Evolutionary conservation across 1,140 invertebrate genomes (phyloP), one percentile per base, ranked within the genome.

Genomic region (Liolophura sinensis): DNA sequence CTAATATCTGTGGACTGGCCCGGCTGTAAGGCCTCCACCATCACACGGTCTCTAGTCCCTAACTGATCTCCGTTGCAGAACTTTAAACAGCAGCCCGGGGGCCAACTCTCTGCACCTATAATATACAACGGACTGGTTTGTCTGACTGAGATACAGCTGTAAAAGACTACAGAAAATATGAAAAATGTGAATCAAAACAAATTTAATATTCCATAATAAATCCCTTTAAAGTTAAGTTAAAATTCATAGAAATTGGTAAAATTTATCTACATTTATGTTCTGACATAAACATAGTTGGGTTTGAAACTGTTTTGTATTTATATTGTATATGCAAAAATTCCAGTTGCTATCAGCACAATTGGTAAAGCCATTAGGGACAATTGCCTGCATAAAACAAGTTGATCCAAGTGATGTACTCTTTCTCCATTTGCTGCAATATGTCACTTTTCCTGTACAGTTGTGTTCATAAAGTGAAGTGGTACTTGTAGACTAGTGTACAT

Each of bases 61-160:
- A 93, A 84, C 69, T 84, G 84, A 68, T 88, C 85, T 1, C 91
- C 91, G 51, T 61, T 84, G 58, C 87, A 88, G 74, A 89, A 91
- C 72, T 89, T 87, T 60, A 94, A 83, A 76, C 86, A 89, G 77
- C 92, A 91, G 16, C 91, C 92, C 5, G 85, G 85, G 0, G 93
- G 93, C 93, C 93, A 95, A 20, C 81, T 70, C 68, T 93, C 91
- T 7, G 87, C 87, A 5, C 86, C 86, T 87, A 65, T 49, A 60
- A 69, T 55, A 65, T 22, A 62, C 58, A 61, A 60, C 9, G 18
- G 24, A 46, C 20, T 46, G 56, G 31, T 54, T 27, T 61, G n/a
- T 11, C 24, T 49, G 25, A 60, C 18, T 5, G 18, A 16, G 27
- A 14, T 22, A 60, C 64, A 50, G 15, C 24, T n/a, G 18, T 47